Evolutionary conservation across 2,113 vertebrate species (phyloP), one percentile per base, ranked within the genome.

Genomic region (Cyanoramphus novaezelandiae): DNA sequence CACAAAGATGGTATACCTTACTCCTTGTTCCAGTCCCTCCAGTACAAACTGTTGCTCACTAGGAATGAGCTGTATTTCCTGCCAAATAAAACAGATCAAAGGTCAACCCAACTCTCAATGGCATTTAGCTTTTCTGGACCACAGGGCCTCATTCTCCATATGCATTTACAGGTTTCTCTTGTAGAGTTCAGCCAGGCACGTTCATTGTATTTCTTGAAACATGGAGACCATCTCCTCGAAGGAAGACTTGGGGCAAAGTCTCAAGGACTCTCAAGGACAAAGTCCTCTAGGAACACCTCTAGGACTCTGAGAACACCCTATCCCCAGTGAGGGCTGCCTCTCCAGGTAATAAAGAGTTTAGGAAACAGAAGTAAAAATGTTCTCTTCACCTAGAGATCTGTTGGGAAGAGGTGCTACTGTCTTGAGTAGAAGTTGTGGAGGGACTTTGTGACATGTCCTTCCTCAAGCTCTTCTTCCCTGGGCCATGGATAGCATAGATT

Each of bases 1-100:
- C 76, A 99, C 80, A 70, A 97, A 98, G 65, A 99, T 53, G 0
- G 97, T 94, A 55, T 98, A 99, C 28, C 91, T 97, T 84, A 96
- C 93, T 28, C 98, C 98, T 90, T 91, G 97, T 72, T 96, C 96
- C 82, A 99, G 97, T 50, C 92, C 96, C 70, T 98, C 97, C 43
- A 98, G n/a, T 50, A 94, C 88, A 78, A 98, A 98, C 50, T 23
- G 95, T 53, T 77, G 97, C n/a, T 98, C 93, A 1, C 88, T 80
- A n/a, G 88, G 96, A 62, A 92, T 68, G 8, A 99, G 95, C 62
- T 91, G 93, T 53, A 97, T 96, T 95, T 99, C 98, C 97, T 98
- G 78, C 17, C 83, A 97, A 93, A 68, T 33, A 91, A 92, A 90
- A 44, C 2, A 59, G n/a, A 64, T 13, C 50, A 49, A 78, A 83